Percentiles rank a stretch among this genome's conserved stretches.
Conservation (phyloP, 1,140 invertebrate genomes). For the Lordiphosa stackelbergi region DNA sequence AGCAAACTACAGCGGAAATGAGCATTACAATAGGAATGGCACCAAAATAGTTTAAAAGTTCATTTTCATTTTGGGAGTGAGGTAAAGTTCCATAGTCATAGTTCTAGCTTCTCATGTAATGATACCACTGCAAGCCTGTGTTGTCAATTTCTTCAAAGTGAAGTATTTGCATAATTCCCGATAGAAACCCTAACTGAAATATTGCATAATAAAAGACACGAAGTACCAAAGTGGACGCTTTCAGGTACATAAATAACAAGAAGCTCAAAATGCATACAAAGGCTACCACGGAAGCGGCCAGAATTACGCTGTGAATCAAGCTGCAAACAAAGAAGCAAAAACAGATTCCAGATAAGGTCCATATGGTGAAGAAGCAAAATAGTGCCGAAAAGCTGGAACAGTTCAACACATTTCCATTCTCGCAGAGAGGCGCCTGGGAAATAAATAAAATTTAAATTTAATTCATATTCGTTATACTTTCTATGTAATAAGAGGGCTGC, state of each 20-base stretch:
- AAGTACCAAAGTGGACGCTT: background rate
- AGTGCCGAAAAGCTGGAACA: constrained; percentile 13
- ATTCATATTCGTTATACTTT: no score
- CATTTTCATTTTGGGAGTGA: no score
- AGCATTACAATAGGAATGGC: constrained; percentile 3
- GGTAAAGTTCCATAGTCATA: no score
- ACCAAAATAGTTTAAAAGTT: background rate
- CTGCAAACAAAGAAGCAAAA: constrained; percentile 18
- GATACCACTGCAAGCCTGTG: constrained; percentile 8
- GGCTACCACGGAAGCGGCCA: background rate
- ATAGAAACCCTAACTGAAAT: constrained; percentile 17
- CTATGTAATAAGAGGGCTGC: no score
- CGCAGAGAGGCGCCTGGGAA: constrained; percentile 12
- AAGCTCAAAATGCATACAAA: background rate
- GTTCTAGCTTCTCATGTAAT: background rate
- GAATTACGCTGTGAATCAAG: background rate
- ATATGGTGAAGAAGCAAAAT: constrained; percentile 9
- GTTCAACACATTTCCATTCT: constrained; percentile 16
- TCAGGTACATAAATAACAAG: background rate
- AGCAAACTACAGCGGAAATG: background rate
- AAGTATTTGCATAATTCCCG: constrained; percentile 1
- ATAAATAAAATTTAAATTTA: no score
- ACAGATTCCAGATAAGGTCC: constrained; percentile 14
- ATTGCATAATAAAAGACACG: background rate
- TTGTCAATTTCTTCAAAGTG: background rate